phyloP scores from a whole-genome alignment of 2,797 vertebrate species.

The Lophotriccus pileatus region DNA sequence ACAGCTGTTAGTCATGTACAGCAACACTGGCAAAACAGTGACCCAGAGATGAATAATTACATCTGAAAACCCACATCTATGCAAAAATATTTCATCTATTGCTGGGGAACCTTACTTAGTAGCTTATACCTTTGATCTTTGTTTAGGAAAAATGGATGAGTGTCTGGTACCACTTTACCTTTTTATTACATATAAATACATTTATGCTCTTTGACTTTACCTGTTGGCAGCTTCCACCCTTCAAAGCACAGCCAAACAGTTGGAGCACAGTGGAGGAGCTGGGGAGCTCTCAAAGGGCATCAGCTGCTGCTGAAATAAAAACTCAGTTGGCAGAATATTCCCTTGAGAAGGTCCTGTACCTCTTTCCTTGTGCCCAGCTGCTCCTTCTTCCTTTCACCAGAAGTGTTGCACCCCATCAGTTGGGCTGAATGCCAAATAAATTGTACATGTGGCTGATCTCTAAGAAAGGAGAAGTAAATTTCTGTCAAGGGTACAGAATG shows the following conservation, averaged over 20 bases:
- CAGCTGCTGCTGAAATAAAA: conserved; percentile 16
- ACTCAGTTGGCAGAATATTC: background rate
- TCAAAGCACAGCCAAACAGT: background rate
- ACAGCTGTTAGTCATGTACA: background rate
- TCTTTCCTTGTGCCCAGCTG: background rate
- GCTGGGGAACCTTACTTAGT: background rate
- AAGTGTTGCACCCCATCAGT: background rate
- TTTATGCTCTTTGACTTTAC: background rate
- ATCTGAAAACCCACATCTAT: background rate
- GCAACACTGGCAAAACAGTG: background rate
- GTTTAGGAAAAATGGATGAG: background rate
- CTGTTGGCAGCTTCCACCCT: background rate
- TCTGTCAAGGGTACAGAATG: background rate
- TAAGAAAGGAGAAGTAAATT: background rate
- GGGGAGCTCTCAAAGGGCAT: background rate
- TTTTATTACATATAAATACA: background rate
- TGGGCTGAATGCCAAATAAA: conserved; percentile 18
- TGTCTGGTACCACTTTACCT: background rate
- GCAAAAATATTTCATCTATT: background rate
- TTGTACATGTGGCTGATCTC: background rate
- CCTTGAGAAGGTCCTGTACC: background rate
- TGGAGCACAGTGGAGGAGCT: background rate
- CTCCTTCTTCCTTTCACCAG: background rate
- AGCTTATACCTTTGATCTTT: background rate
- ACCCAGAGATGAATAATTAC: background rate